Evolutionary conservation across 2,888 invertebrate genomes (phyloP), one percentile per base, ranked within the genome.

Genomic region (Drosophila mimetica): DNA sequence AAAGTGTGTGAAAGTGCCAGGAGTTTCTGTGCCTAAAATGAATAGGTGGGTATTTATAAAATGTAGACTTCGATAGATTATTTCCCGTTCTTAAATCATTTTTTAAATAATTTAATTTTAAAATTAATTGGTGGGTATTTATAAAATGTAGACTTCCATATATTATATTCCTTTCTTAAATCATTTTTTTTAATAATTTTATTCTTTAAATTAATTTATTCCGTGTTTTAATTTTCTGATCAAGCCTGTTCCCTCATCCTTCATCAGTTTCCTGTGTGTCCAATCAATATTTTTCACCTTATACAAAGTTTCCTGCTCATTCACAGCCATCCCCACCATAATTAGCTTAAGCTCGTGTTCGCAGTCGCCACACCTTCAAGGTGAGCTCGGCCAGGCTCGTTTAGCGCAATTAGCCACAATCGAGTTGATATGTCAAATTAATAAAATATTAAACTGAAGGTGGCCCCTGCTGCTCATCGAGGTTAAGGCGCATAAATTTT

Each of bases 371-470:
- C 82, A 78, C 64, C 57, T 74, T 74, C 71, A 73, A 74, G 66
- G 65, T 46, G 44, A 63, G 44, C 59, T 28, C 48, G 54, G 61
- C 57, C 52, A 48, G 55, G 63, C 80, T 90, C 90, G 90, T 91
- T 91, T 90, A 89, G 82, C 82, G 90, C 90, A 91, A 91, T 91
- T 91, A 91, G 91, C 85, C 89, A 91, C 90, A 91, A 91, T 90
- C 87, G 89, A 90, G 89, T 87, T 87, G 90, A 87, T 84, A 74
- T 85, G 91, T 91, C 90, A 91, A 91, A 91, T 91, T 90, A 90
- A 90, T 89, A 88, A 89, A 82, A 86, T 86, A 86, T 82, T 79
- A 82, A 87, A 72, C 74, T 76, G 79, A 76, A 74, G 74, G 76
- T 79, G 77, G 86, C 75, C 80, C 69, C 52, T 36, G 69, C 46